Percentiles rank a stretch among this genome's conserved stretches.
Evolutionary conservation across 2,797 vertebrate genomes (phyloP).

Genomic region (Phrynocephalus forsythii): DNA sequence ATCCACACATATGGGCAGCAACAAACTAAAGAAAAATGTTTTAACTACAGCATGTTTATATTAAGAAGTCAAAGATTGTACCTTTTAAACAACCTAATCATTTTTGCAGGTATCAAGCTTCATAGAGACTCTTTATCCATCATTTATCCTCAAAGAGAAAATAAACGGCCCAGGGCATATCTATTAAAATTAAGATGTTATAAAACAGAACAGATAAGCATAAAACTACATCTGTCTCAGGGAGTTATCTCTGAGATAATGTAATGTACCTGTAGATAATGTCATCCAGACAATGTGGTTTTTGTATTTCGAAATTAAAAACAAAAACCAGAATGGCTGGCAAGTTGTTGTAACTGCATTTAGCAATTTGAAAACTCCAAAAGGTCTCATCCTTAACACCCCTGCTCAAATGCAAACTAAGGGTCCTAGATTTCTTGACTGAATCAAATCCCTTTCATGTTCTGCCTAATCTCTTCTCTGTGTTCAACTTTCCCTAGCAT

Average conservation of each 20-base stretch:
- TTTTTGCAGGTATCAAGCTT: background rate
- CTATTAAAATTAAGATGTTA: background rate
- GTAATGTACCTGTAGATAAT: background rate
- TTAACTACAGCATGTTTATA: background rate
- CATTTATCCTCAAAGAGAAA: background rate
- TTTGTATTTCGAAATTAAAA: background rate
- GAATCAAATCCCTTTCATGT: too few relatives aligned
- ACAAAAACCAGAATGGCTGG: background rate
- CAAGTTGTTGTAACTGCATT: background rate
- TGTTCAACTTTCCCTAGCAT: too few relatives aligned
- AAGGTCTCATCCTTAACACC: too few relatives aligned
- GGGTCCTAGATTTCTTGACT: too few relatives aligned
- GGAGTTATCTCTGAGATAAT: background rate
- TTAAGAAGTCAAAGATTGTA: background rate
- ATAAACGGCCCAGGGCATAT: background rate
- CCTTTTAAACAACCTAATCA: background rate
- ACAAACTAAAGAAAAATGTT: background rate
- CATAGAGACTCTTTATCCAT: background rate
- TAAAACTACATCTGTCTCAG: background rate
- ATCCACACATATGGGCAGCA: background rate
- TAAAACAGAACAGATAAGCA: background rate
- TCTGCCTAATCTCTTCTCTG: too few relatives aligned
- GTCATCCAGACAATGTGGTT: background rate
- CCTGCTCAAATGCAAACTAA: too few relatives aligned
- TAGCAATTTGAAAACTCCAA: too few relatives aligned